Evolutionary conservation across 2,888 invertebrate genomes (phyloP), one percentile per base, ranked within the genome.

Genomic region (Osmoderma eremita): DNA sequence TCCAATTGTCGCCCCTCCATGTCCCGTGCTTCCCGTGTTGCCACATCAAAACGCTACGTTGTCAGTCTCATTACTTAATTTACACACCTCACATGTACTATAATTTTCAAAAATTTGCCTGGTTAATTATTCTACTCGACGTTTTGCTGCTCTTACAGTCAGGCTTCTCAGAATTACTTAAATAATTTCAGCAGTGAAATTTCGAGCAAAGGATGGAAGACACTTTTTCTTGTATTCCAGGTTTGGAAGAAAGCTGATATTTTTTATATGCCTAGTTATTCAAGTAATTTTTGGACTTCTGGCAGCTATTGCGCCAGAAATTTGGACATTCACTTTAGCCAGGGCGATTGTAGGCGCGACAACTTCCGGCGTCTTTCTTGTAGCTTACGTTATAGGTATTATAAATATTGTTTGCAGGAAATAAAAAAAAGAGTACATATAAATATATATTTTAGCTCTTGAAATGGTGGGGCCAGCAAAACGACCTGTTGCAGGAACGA

Each of bases 381-480:
- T 92, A 17, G 90, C 91, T 49, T 92, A 92, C 79, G 92, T 92
- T 53, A 89, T 92, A 72, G 91, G 91, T 86, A 84, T n/a, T n/a
- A n/a, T n/a, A n/a, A n/a, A n/a, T n/a, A n/a, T n/a, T n/a, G n/a
- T n/a, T n/a, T n/a, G n/a, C n/a, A n/a, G n/a, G n/a, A n/a, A n/a
- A n/a, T n/a, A n/a, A 30, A 45, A 39, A 39, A 20, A 10, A 24
- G n/a, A 38, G 5, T 39, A 22, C 20, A 6, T 13, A 24, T 24
- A 36, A 30, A 41, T 17, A 5, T 45, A 1, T 58, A 39, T 79
- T 79, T 50, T 75, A 87, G 87, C 86, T 58, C 80, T 87, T 75
- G 90, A 90, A 82, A 90, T 90, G 90, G 91, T 91, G 8, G 91
- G 91, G 3, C 89, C 91, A 0, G 84, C 83, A 61, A 88, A 88